Conservation (phyloP, 2,888 invertebrate genomes). For the Agonopterix arenella region DNA sequence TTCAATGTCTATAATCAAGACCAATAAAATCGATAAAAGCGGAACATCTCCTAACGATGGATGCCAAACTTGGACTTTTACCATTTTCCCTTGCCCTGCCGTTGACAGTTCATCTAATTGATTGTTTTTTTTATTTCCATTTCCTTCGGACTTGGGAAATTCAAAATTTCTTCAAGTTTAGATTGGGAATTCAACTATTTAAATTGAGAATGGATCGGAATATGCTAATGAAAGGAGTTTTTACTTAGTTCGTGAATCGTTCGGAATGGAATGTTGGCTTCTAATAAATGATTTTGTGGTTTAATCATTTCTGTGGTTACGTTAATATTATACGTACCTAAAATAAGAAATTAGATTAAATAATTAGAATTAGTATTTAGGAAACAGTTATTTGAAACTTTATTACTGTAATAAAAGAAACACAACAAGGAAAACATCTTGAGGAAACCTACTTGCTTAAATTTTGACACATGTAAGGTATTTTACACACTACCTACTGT, state of each 20-base stretch:
- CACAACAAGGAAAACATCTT: no score
- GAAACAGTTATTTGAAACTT: no score
- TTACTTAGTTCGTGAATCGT: neutral
- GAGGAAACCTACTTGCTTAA: no score
- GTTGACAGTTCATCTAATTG: constrained; percentile 69
- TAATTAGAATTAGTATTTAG: no score
- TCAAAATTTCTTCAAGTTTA: constrained; percentile 45
- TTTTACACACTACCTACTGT: no score
- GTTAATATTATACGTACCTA: no score
- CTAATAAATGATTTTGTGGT: no score
- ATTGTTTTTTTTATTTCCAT: constrained; percentile 51
- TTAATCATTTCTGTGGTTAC: no score
- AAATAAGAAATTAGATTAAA: no score
- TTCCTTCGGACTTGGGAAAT: constrained; percentile 27
- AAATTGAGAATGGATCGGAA: constrained; percentile 33
- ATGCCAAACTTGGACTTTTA: constrained; percentile 20
- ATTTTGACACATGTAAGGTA: no score
- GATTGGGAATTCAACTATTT: constrained; percentile 52
- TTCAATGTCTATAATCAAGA: neutral
- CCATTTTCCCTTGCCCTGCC: constrained; percentile 27
- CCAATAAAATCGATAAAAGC: constrained; percentile 14
- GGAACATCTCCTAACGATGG: constrained; percentile 6
- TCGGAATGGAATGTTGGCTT: no score
- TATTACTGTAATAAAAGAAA: no score
- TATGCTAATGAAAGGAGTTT: constrained; percentile 33